Conservation (phyloP, 2,113 vertebrate species). For the Hippocampus comes region DNA sequence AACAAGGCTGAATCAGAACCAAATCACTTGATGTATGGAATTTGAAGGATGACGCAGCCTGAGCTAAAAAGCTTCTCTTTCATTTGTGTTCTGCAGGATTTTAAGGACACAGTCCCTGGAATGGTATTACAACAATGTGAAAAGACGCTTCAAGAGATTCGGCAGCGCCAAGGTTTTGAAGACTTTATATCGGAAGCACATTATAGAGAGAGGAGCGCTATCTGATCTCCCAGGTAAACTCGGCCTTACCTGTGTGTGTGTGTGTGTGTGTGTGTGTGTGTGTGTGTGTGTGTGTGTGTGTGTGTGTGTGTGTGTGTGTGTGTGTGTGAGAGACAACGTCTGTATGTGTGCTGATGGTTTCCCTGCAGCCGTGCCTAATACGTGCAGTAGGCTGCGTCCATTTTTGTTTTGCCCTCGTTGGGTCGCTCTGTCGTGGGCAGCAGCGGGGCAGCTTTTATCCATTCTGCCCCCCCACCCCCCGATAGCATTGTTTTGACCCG, state of each 20-base stretch:
- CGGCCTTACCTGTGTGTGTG: neutral
- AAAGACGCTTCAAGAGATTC: conserved; percentile 94
- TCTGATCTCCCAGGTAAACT: conserved; percentile 80
- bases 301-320: neutral
- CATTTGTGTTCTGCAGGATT: conserved; percentile 68
- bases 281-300: neutral
- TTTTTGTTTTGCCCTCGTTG: conserved; percentile 25
- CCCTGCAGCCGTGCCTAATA: conserved; percentile 26
- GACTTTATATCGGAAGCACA: conserved; percentile 90
- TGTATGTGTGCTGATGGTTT: conserved; percentile 2
- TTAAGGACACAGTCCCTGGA: conserved; percentile 89
- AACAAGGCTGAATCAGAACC: neutral
- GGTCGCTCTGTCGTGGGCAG: conserved; percentile 26
- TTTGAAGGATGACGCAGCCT: neutral
- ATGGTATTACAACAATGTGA: conserved; percentile 97
- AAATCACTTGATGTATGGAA: neutral
- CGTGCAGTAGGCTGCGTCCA: conserved; percentile 18
- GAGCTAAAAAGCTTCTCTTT: neutral
- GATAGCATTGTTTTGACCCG: conserved; percentile 48
- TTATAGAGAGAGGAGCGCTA: conserved; percentile 79
- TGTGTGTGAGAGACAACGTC: neutral
- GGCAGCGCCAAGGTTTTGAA: conserved; percentile 97
- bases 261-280: neutral
- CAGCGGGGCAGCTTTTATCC: conserved; percentile 31
- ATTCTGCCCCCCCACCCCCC: neutral